Base-by-base conservation (phyloP, 53 echinoderm and acorn worm genomes). In the Glandiceps talaboti region DNA sequence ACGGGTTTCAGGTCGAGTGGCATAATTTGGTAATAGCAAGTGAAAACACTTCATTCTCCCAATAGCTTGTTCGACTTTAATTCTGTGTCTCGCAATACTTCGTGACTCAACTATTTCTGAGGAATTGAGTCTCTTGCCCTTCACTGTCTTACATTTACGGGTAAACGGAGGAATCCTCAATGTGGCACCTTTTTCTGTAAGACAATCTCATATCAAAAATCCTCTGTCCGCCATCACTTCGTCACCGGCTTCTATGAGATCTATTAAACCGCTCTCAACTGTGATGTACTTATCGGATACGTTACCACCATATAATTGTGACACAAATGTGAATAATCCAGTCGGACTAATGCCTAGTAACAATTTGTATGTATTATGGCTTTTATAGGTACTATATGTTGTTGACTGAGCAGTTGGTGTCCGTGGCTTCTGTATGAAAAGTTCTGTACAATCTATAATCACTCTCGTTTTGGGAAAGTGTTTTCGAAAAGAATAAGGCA, bases 311-410 rank as follows among this genome's bases (percentile, higher is more conserved):
- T 31, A 84, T 1, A 84, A 28, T 28, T 73, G 74, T 27, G 78
- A 78, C 14, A 84, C 79, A 84, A 84, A 84, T 12, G 84, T 84
- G 32, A 84, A 84, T 1, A 74, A 78, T 20, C 84, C 84, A 84
- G 14, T 64, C 6, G 84, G 84, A 64, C 32, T 27, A 0, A 79
- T 31, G 14, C 84, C 84, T 31, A 84, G 31, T 27, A 84, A 31
- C 1, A 77, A 45, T 27, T 84, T 79, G 31, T 79, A 84, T 26
- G 84, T 84, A 32, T 84, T 78, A 26, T 79, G 84, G 30, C 84
- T 84, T 73, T 84, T 84, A 31, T 78, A 84, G 26, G 78, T 78
- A 29, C 78, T 78, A 28, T 78, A 84, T 25, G 84, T 84, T 31
- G 33, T 73, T 0, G 77, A 84, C 31, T 84, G 84, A 26, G 77